Evolutionary conservation across 2,797 vertebrate species (phyloP).

Genomic region (Gadopsis bispinosus): DNA sequence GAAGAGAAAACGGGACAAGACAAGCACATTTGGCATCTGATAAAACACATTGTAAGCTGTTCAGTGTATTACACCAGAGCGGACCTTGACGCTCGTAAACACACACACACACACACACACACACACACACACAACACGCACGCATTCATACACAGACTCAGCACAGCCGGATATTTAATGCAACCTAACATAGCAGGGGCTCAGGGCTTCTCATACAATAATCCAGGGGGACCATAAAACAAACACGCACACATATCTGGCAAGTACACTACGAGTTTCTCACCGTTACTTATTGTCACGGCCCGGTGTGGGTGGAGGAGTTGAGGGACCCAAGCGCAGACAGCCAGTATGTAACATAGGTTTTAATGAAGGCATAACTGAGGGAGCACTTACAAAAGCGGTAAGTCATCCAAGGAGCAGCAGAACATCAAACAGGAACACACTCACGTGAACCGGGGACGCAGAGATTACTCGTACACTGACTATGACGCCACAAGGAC

Average conservation of each 20-base stretch:
- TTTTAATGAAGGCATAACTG: too few species aligned
- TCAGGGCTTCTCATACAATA: constrained; percentile 36
- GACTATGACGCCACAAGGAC: too few species aligned
- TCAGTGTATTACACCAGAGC: constrained; percentile 41
- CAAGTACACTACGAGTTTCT: constrained; percentile 21
- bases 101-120: constrained; percentile 13
- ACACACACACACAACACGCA: constrained; percentile 10
- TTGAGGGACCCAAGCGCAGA: too few species aligned
- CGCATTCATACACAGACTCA: constrained; percentile 4
- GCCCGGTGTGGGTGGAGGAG: too few species aligned
- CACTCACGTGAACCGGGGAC: too few species aligned
- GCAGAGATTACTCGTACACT: too few species aligned
- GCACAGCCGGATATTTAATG: constrained; percentile 22
- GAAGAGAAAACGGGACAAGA: constrained; percentile 44
- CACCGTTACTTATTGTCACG: background rate
- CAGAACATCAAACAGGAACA: too few species aligned
- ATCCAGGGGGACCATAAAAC: constrained; percentile 10
- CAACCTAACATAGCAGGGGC: constrained; percentile 27
- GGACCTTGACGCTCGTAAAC: constrained; percentile 20
- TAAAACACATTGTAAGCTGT: constrained; percentile 56
- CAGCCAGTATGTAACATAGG: too few species aligned
- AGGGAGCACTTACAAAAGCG: too few species aligned
- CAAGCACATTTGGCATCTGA: constrained; percentile 59
- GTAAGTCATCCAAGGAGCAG: too few species aligned
- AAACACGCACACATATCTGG: constrained; percentile 18